These are phyloP conservation scores for Neoseiulus cucumeris DNA, from an alignment of 1,140 invertebrate species.

Conservation along the genomic window DNA sequence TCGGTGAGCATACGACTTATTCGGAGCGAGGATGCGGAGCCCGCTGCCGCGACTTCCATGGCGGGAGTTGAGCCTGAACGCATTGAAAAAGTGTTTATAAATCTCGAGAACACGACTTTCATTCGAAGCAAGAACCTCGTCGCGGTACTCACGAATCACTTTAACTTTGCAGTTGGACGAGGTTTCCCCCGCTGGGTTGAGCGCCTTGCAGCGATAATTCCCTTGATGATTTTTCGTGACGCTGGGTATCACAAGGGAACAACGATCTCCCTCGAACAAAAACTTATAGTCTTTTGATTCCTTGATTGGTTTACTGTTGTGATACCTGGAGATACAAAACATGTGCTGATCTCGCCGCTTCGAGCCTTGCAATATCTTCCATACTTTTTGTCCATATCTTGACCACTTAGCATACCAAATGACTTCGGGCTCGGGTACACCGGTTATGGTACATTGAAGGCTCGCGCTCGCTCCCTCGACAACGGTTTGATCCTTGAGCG, in stretches of 20 bases:
- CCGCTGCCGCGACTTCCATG: too few species aligned
- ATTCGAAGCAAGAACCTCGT: too few species aligned
- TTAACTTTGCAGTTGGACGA: constrained; percentile 46
- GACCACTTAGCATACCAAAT: constrained; percentile 14
- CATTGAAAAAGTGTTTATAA: too few species aligned
- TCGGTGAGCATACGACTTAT: constrained; percentile 1
- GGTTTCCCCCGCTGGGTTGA: constrained; percentile 64
- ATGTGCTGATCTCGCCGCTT: background rate
- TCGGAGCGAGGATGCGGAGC: too few species aligned
- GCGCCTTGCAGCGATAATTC: constrained; percentile 55
- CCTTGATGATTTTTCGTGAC: constrained; percentile 51
- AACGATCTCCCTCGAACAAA: constrained; percentile 56
- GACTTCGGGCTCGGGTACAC: constrained; percentile 61
- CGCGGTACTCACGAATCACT: constrained; percentile 28
- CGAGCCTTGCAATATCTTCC: background rate
- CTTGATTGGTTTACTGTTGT: constrained; percentile 57
- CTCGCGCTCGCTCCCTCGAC: constrained; percentile 45
- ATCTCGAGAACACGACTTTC: too few species aligned
- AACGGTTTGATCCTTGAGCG: constrained; percentile 43
- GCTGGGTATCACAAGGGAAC: constrained; percentile 43
- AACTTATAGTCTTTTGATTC: constrained; percentile 59
- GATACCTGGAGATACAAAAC: constrained; percentile 44
- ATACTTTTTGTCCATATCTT: background rate
- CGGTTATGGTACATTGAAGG: constrained; percentile 58
- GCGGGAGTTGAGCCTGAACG: too few species aligned